Percentiles rank a stretch among this genome's conserved stretches.
Evolutionary conservation across 2,888 invertebrate genomes (phyloP).

Genomic region (Mythimna pallens): DNA sequence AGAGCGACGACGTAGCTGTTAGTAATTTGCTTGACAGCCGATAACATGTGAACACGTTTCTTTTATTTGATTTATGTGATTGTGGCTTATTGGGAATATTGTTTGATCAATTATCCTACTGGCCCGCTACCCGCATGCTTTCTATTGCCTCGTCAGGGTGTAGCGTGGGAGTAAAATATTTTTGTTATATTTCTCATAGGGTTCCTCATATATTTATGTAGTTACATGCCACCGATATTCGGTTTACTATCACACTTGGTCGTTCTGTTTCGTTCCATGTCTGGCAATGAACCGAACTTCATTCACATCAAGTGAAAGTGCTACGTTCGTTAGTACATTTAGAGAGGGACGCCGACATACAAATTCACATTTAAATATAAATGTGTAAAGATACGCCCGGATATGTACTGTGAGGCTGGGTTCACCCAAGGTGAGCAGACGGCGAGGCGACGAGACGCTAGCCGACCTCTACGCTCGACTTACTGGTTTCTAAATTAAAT

Average conservation of each 20-base stretch:
- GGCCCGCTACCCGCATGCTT: slow-evolving; percentile 53
- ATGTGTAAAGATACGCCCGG: slow-evolving; percentile 74
- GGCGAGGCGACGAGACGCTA: slow-evolving; percentile 83
- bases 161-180: slow-evolving; percentile 50
- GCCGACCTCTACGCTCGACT: slow-evolving; percentile 80
- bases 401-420: slow-evolving; percentile 76
- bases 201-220: slow-evolving; percentile 6
- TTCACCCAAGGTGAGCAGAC: slow-evolving; percentile 86
- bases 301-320: slow-evolving; percentile 77
- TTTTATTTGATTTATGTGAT: slow-evolving; percentile 46
- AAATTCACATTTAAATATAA: slow-evolving; percentile 73
- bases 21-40: slow-evolving; percentile 53
- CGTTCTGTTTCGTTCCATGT: not conserved
- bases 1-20: slow-evolving; percentile 60
- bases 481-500: slow-evolving; percentile 86
- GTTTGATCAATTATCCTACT: slow-evolving; percentile 40
- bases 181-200: slow-evolving; percentile 27
- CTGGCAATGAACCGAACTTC: slow-evolving; percentile 9
- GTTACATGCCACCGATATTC: not conserved
- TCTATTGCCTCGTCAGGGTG: slow-evolving; percentile 21
- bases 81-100: slow-evolving; percentile 53
- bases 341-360: slow-evolving; percentile 65
- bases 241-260: not conserved
- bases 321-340: slow-evolving; percentile 64
- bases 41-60: slow-evolving; percentile 51